Evolutionary conservation across 2,797 vertebrate species (phyloP).

Genomic region (Champsocephalus gunnari): DNA sequence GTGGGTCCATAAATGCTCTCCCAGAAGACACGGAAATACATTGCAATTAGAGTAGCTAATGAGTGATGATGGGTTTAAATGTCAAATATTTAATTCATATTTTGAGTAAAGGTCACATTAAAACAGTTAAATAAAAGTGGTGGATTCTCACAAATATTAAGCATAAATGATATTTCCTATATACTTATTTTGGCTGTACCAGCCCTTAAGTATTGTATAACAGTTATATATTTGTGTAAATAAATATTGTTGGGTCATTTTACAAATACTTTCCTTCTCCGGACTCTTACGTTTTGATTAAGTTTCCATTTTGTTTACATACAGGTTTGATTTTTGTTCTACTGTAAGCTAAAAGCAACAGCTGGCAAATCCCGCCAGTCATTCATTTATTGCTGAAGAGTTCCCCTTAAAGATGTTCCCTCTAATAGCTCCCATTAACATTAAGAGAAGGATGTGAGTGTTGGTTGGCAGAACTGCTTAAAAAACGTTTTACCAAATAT

Average conservation of each 20-base stretch:
- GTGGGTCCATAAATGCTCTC: constrained; percentile 13
- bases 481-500: not conserved
- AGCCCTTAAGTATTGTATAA: not conserved
- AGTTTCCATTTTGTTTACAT: not conserved
- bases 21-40: constrained; percentile 24
- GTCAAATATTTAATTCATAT: constrained; percentile 37
- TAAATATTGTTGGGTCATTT: not conserved
- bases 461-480: not conserved
- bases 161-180: not conserved
- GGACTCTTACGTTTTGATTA: not conserved
- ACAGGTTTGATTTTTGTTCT: not conserved
- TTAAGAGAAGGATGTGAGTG: no score
- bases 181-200: not conserved
- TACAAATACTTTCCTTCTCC: not conserved
- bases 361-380: not conserved
- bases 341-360: not conserved
- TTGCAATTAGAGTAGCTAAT: constrained; percentile 42
- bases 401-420: no score
- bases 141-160: not conserved
- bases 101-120: not conserved
- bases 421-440: no score
- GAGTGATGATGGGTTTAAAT: constrained; percentile 38
- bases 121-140: constrained; percentile 1
- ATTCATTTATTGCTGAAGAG: no score
- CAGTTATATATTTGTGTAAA: not conserved